phyloP scores from a whole-genome alignment of 2,797 vertebrate species.

The Argyrosomus regius region DNA sequence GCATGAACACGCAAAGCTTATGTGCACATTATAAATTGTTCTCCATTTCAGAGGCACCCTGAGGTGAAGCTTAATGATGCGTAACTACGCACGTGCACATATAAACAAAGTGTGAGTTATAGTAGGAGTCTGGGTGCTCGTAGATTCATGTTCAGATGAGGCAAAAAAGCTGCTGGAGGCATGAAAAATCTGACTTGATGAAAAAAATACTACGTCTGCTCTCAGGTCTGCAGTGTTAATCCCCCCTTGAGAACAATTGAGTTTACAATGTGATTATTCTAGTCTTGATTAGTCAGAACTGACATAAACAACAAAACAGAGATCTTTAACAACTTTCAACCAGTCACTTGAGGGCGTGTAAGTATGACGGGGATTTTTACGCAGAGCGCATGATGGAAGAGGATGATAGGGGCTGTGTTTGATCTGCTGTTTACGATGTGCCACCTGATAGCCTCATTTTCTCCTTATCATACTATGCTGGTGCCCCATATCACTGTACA shows the following conservation, averaged over 20 bases:
- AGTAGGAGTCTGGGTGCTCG: constrained; percentile 34
- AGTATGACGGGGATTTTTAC: constrained; percentile 40
- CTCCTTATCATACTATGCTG: constrained; percentile 54
- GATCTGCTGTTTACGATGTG: constrained; percentile 69
- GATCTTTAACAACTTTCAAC: constrained; percentile 22
- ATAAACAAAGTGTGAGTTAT: constrained; percentile 65
- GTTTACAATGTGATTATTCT: constrained; percentile 56
- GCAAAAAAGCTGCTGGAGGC: constrained; percentile 41
- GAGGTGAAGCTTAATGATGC: constrained; percentile 71
- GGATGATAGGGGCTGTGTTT: constrained; percentile 52
- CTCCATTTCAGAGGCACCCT: constrained; percentile 64
- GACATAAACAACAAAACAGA: constrained; percentile 45
- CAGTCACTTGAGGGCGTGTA: constrained; percentile 16
- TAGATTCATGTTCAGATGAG: constrained; percentile 46
- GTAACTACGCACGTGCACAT: constrained; percentile 44
- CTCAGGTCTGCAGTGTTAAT: constrained; percentile 18
- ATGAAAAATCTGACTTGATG: constrained; percentile 23
- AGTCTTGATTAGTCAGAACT: constrained; percentile 51
- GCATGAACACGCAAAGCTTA: constrained; percentile 40
- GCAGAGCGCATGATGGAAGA: constrained; percentile 25
- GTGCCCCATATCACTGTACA: constrained; percentile 35
- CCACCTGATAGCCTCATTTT: constrained; percentile 65
- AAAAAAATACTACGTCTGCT: constrained; percentile 30
- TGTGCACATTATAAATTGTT: constrained; percentile 54
- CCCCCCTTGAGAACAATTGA: constrained; percentile 39